Base-by-base conservation (phyloP, 2,888 invertebrate genomes). In the Andrena praecox region DNA sequence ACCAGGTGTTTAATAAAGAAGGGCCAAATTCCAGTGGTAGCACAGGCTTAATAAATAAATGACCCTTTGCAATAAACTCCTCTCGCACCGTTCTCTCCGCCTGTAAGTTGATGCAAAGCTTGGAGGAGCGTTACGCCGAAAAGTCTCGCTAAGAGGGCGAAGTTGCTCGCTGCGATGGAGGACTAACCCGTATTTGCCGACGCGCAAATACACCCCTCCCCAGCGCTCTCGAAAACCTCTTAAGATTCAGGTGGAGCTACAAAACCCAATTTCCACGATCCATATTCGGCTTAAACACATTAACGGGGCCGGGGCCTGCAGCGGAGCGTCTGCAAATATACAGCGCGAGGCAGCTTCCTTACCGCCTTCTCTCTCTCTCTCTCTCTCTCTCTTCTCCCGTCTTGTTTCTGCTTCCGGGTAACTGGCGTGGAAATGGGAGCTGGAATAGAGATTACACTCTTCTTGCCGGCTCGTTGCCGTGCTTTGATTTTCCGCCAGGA, bases 201-300 rank as follows among this genome's bases (percentile, higher is more conserved):
- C 75, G 83, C 59, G 80, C 77, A 75, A 85, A 70, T 77, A 73
- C 84, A 67, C 75, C 71, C 71, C 70, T n/a, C 60, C 54, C 7
- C 48, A 27, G 48, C 10, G 59, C 16, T 42, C 72, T 62, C 60
- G 35, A 27, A 31, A 67, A 60, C 42, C 72, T 67, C 69, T 73
- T 70, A 35, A 29, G 82, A 62, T 82, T 76, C 78, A 82, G 79
- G 78, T 78, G 86, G 74, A 79, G 73, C 86, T 76, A 82, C 86
- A 82, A 86, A 86, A 86, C 86, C 86, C 86, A 86, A 86, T 86
- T 86, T 86, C 85, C 86, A 82, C 86, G 82, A 86, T 82, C 86
- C 79, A 85, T 76, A 85, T 80, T 72, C 83, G 80, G 85, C 85
- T 86, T 86, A 86, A 86, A 84, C 84, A 74, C 79, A 86, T 86